A percentile compares a stretch with the other conserved stretches of the same genome.
Evolutionary conservation across 2,113 vertebrate genomes (phyloP).

Genomic region (Zapus hudsonius): DNA sequence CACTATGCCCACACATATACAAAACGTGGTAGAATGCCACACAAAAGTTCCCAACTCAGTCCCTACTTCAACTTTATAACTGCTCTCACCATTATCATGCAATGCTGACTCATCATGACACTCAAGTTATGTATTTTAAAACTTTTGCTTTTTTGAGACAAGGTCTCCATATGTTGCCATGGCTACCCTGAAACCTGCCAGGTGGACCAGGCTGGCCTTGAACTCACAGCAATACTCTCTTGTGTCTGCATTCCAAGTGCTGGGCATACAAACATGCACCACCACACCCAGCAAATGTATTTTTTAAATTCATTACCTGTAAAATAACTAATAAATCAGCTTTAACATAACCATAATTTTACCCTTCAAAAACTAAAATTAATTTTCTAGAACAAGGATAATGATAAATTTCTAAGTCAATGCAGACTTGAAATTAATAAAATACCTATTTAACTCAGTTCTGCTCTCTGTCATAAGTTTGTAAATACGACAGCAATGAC

Average conservation of each 20-base stretch:
- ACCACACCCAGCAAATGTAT: neutral
- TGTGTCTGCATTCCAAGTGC: neutral
- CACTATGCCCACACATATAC: neutral
- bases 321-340: neutral
- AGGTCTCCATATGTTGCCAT: neutral
- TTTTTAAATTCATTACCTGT: neutral
- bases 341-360: neutral
- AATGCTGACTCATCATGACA: too few species aligned
- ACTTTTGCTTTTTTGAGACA: neutral
- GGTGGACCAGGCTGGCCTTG: neutral
- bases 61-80: neutral
- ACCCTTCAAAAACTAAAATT: neutral
- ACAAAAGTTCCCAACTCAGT: neutral
- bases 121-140: too few species aligned
- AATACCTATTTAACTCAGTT: conserved; percentile 49
- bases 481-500: conserved; percentile 79
- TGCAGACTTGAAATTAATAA: neutral
- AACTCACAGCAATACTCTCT: neutral
- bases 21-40: neutral
- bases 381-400: conserved; percentile 10
- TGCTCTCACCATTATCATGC: neutral
- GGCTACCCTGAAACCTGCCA: neutral
- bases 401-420: neutral
- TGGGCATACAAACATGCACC: neutral
- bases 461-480: conserved; percentile 68